Evolutionary conservation across 1,140 invertebrate genomes (phyloP), one percentile per base, ranked within the genome.

Genomic region (Contarinia nasturtii): DNA sequence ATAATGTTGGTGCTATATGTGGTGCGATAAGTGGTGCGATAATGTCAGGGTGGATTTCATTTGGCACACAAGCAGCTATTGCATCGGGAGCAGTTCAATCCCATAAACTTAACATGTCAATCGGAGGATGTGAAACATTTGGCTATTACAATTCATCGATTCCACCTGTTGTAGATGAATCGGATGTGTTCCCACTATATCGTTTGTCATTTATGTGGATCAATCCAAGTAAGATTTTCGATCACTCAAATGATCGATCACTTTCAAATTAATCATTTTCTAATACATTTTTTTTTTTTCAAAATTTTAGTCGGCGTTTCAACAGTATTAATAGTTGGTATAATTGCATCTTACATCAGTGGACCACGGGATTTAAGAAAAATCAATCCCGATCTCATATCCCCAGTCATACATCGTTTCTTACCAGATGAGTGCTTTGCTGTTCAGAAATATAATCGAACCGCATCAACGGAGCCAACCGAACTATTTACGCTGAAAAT

Each of bases 121-220:
- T 67, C 5, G 57, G 60, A 10, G 54, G 52, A 17, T 71, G 69
- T 52, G 33, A 44, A 17, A 14, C n/a, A 7, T n/a, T 42, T 47
- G 49, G 19, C 50, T 1, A 64, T 58, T 2, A 11, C 49, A 10
- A 44, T 47, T 50, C 14, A 53, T 45, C 40, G 57, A 45, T 52
- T 57, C 42, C 46, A 46, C 15, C 51, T 34, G 65, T 62, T 58
- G 57, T 59, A 20, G 62, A 69, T 53, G 65, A 69, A 63, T 61
- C 63, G 0, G 53, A 68, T 15, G 64, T 82, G 22, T 82, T 82
- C 57, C 75, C 77, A 1, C 57, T 82, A 20, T 82, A 81, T 61
- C 71, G 76, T 15, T 54, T 83, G 20, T 81, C 79, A 2, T 82
- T 80, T 55, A 76, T 80, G 54, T 82, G 85, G 78, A 82, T 86